phyloP scores from a whole-genome alignment of 2,113 vertebrate genomes.

The Chaetops frenatus region DNA sequence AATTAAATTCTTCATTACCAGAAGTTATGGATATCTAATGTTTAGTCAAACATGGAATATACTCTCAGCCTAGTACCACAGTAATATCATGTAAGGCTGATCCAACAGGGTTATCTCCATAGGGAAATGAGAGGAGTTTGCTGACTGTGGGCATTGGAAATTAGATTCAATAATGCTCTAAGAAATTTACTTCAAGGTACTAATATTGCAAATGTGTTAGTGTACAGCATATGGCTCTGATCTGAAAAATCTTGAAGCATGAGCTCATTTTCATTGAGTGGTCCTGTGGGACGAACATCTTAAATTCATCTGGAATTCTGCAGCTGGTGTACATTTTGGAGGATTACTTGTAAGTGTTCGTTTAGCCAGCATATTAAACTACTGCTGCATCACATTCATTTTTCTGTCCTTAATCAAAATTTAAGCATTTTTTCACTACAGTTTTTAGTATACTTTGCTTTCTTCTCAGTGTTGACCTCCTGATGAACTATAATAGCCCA shows the following conservation, averaged over 20 bases:
- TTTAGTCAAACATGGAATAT: not conserved
- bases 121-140: not conserved
- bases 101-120: not conserved
- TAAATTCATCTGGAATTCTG: conserved; percentile 36
- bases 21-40: not conserved
- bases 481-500: not conserved
- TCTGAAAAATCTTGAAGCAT: conserved; percentile 3
- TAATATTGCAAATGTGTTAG: not conserved
- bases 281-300: not conserved
- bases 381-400: not conserved
- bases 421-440: not conserved
- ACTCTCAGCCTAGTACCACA: not conserved
- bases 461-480: not conserved
- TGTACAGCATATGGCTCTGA: conserved; percentile 16
- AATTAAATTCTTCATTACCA: not conserved
- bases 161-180: not conserved
- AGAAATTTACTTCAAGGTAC: not conserved
- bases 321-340: not conserved
- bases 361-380: conserved; percentile 4
- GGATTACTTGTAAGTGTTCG: not conserved
- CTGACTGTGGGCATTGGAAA: not conserved
- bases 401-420: not conserved
- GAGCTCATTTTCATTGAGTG: conserved; percentile 10
- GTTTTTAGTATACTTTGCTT: not conserved
- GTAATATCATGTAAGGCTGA: not conserved